Evolutionary conservation across 2,797 vertebrate genomes (phyloP).

Genomic region (Paratrypauchen microcephalus): DNA sequence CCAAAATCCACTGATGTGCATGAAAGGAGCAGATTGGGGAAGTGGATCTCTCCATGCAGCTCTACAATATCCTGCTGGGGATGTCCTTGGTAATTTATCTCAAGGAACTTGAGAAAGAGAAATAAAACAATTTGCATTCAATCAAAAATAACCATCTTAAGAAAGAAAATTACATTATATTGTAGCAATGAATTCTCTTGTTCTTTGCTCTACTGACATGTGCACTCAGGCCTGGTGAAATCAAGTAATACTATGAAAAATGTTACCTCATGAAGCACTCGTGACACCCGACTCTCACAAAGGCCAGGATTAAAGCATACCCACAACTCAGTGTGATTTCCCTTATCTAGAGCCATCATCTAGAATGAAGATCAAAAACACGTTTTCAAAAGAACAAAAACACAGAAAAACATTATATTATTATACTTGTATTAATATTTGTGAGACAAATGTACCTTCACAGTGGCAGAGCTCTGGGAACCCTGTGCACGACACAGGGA

Average conservation of each 20-base stretch:
- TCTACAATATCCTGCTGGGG: slow-evolving; percentile 75
- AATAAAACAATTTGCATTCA: background rate
- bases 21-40: slow-evolving; percentile 84
- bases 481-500: slow-evolving; percentile 60
- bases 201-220: background rate
- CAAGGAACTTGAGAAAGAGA: slow-evolving; percentile 55
- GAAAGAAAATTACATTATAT: background rate
- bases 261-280: slow-evolving; percentile 68
- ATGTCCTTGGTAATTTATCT: slow-evolving; percentile 80
- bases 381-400: background rate
- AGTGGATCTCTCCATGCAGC: slow-evolving; percentile 79
- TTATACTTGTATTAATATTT: background rate
- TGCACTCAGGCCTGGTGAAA: background rate
- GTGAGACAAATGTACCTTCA: slow-evolving; percentile 60
- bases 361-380: slow-evolving; percentile 39
- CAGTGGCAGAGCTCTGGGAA: slow-evolving; percentile 35
- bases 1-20: slow-evolving; percentile 82
- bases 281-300: slow-evolving; percentile 58
- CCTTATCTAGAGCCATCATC: slow-evolving; percentile 73
- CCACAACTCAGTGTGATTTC: slow-evolving; percentile 70
- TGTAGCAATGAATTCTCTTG: background rate
- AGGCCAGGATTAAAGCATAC: slow-evolving; percentile 82
- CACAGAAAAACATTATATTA: background rate
- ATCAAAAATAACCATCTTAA: background rate
- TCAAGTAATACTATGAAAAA: background rate